Conservation (phyloP, 1,140 invertebrate genomes). For the honey bee (Apis mellifera) region Amel_HAv3.1 CM009933.2:8048001-8048500, state of each 20-base stretch:
- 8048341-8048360: not conserved
- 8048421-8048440: not conserved
- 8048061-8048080: not conserved
- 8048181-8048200: not conserved
- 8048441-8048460: not conserved
- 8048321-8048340: not conserved
- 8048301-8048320: not conserved
- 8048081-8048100: not conserved
- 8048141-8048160: not conserved
- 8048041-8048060: not conserved
- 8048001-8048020: not conserved
- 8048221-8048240: not conserved
- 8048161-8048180: not conserved
- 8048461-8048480: constrained; percentile 17
- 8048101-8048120: constrained; percentile 45
- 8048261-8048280: not conserved
- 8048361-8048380: not conserved
- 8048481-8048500: not conserved
- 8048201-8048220: not conserved
- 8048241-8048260: not conserved
- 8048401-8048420: not conserved
- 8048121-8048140: not conserved
- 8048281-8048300: not conserved
- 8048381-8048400: not conserved
- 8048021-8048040: not conserved